Conservation (phyloP, 2,888 invertebrate genomes). For the Thecophora atra region DNA sequence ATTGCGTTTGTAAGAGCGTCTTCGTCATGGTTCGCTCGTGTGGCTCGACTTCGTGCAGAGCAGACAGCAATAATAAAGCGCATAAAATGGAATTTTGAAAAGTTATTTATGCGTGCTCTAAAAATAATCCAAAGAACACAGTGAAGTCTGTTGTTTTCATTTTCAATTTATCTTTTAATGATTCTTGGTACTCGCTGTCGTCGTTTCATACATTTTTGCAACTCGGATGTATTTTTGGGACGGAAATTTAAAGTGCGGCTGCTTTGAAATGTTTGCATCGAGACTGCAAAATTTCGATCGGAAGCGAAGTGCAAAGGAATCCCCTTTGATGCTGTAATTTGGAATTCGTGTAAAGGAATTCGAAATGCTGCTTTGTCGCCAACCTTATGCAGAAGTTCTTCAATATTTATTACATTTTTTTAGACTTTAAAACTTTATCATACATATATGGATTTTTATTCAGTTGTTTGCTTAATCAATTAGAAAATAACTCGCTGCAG, state of each 20-base stretch:
- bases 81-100: constrained; percentile 4
- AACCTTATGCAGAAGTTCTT: too few species aligned
- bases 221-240: neutral
- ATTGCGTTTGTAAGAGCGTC: constrained; percentile 27
- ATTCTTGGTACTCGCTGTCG: neutral
- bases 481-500: constrained; percentile 9
- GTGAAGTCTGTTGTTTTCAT: neutral
- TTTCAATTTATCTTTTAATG: neutral
- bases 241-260: neutral
- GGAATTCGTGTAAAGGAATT: too few species aligned
- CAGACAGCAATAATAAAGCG: neutral
- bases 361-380: too few species aligned
- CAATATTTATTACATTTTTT: too few species aligned
- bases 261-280: neutral
- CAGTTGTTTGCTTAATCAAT: too few species aligned
- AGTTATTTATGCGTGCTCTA: constrained; percentile 10
- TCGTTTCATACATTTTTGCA: neutral
- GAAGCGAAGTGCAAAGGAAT: too few species aligned
- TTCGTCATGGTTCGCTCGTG: constrained; percentile 19
- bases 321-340: too few species aligned
- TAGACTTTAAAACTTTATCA: too few species aligned
- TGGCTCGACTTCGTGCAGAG: neutral
- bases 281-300: neutral
- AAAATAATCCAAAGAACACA: constrained; percentile 26
- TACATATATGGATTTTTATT: too few species aligned